Conservation (phyloP, 2,888 invertebrate species). For the Litoditis marina region DNA sequence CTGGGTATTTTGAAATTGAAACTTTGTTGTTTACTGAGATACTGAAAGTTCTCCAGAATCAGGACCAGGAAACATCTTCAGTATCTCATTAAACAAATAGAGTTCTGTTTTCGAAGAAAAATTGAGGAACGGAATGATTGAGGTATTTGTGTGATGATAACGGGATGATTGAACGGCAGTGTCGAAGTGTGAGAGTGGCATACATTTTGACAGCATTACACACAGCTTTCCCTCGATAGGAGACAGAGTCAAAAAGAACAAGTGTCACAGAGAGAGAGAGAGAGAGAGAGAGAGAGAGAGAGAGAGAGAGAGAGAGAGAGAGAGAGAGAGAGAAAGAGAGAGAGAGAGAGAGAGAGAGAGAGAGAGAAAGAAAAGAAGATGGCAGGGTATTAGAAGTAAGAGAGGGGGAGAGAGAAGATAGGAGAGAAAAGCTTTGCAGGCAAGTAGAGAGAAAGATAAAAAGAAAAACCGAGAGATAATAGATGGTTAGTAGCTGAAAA, state of each 20-base stretch:
- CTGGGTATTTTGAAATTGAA: too few species aligned
- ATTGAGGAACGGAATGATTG: neutral
- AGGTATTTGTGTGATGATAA: neutral
- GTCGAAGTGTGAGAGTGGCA: too few species aligned
- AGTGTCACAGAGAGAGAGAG: slow-evolving; percentile 11
- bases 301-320: slow-evolving; percentile 13
- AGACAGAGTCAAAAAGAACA: slow-evolving; percentile 7
- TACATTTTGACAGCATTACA: too few species aligned
- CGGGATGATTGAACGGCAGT: too few species aligned
- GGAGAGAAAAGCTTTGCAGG: neutral
- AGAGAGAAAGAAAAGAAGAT: neutral
- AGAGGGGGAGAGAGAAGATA: slow-evolving; percentile 13
- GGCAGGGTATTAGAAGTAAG: slow-evolving; percentile 3
- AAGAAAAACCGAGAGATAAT: slow-evolving; percentile 5
- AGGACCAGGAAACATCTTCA: too few species aligned
- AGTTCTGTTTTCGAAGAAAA: too few species aligned
- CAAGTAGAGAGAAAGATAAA: neutral
- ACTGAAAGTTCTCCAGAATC: too few species aligned
- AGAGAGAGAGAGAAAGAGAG: slow-evolving; percentile 3
- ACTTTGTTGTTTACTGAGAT: too few species aligned
- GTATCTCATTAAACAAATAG: too few species aligned
- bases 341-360: slow-evolving; percentile 9
- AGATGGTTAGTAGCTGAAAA: too few species aligned
- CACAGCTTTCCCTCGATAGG: too few species aligned
- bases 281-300: slow-evolving; percentile 13